Evolutionary conservation across 2,888 invertebrate species (phyloP), one percentile per base, ranked within the genome.

Genomic region (Erpobdella octoculata): DNA sequence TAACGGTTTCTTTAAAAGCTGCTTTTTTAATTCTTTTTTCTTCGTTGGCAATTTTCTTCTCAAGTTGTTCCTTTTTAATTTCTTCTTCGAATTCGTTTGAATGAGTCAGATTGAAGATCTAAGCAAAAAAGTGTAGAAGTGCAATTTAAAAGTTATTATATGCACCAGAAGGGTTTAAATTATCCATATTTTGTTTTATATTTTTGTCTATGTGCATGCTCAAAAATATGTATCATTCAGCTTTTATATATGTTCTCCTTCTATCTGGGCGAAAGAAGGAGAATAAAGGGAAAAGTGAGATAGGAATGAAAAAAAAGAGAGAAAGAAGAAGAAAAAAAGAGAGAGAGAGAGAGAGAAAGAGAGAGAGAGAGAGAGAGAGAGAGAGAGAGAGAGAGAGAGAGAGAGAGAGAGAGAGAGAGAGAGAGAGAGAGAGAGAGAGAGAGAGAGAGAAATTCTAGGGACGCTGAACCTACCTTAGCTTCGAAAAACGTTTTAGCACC

Each of bases 381-480:
- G 61, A 21, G 35, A 65, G 35, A 21, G 35, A 65, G 35, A 33
- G 65, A 65, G 21, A 21, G 65, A 65, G 61, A 21, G 61, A 59
- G 21, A 21, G 21, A 59, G 21, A 21, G 61, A 59, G 61, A 21
- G 61, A 59, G 61, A 59, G 61, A 59, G 21, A 21, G 61, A 59
- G 61, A 21, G 61, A 59, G 61, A 21, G 21, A 59, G 21, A 21
- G 61, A 59, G 61, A 21, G 61, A 59, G 61, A 59, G 61, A 59
- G 18, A 18, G 46, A 41, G 46, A 18, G 46, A 41, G 18, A 18
- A 41, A 41, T 15, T 12, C 12, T 15, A 18, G 46, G 46, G 18
- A 41, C 12, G 46, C 12, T 15, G 46, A 18, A 41, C 9, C 9
- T 9, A 53, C 53, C 53, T 53, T 53, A 5, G 53, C 53, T 53